Percentiles rank a stretch among this genome's conserved stretches.
Conservation (phyloP, 1,140 invertebrate genomes). For the Sipha flava region DNA sequence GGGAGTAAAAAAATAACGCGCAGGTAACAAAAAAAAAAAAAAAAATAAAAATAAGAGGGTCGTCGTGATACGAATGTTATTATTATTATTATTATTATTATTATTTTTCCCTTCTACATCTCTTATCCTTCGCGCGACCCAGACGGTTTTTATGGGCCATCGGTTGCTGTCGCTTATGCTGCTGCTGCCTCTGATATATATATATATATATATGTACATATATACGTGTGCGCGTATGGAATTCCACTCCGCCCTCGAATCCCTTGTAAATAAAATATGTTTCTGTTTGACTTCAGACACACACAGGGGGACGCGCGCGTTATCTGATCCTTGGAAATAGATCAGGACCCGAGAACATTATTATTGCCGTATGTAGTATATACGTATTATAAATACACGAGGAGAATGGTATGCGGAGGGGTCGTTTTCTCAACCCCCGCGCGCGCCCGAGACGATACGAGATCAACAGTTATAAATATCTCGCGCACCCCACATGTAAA, state of each 20-base stretch:
- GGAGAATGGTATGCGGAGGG: not conserved
- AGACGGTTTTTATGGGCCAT: slow-evolving; percentile 22
- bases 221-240: no score
- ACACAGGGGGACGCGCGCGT: slow-evolving; percentile 2
- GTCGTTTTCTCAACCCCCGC: slow-evolving; percentile 10
- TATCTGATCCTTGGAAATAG: slow-evolving; percentile 31
- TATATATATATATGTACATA: not conserved
- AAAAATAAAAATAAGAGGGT: slow-evolving; percentile 19
- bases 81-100: slow-evolving; percentile 20
- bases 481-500: slow-evolving; percentile 5
- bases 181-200: not conserved
- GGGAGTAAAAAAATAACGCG: not conserved
- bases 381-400: not conserved
- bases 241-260: slow-evolving; percentile 29
- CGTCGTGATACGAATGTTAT: slow-evolving; percentile 32
- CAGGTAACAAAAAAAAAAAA: slow-evolving; percentile 8
- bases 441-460: not conserved
- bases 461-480: slow-evolving; percentile 30
- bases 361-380: not conserved
- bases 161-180: no score
- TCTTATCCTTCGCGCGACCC: not conserved
- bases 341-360: slow-evolving; percentile 10
- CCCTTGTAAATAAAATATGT: slow-evolving; percentile 29
- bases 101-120: not conserved
- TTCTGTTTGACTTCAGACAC: slow-evolving; percentile 28